Evolutionary conservation across 2,888 invertebrate genomes (phyloP).

Genomic region (Drosophila infuscata): DNA sequence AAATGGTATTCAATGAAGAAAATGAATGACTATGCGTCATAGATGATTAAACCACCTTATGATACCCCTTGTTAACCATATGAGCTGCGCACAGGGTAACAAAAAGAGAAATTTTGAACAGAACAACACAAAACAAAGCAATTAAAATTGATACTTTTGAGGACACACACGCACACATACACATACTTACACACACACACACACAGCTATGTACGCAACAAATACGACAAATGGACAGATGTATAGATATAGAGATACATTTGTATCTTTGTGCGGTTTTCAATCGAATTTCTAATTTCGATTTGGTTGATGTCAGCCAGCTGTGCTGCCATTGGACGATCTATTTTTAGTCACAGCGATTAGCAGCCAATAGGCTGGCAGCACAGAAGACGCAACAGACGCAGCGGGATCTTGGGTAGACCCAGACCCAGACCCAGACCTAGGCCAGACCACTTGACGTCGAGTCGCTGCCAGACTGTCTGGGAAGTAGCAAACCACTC

Average conservation of each 20-base stretch:
- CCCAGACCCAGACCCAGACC: constrained; percentile 5
- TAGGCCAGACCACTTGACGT: constrained; percentile 53
- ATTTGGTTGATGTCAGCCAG: constrained; percentile 62
- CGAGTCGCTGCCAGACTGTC: constrained; percentile 51
- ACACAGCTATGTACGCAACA: background rate
- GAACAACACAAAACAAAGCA: constrained; percentile 43
- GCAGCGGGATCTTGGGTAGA: constrained; percentile 1
- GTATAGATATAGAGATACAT: constrained; percentile 44
- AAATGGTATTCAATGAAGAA: background rate
- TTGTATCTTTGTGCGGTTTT: constrained; percentile 62
- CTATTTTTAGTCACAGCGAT: constrained; percentile 68
- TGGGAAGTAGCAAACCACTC: constrained; percentile 35
- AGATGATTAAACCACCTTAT: background rate
- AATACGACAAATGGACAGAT: constrained; percentile 24
- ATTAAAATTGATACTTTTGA: constrained; percentile 58
- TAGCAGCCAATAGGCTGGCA: constrained; percentile 74
- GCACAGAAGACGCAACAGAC: constrained; percentile 3
- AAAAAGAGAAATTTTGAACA: constrained; percentile 16
- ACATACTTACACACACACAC: background rate
- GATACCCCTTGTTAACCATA: constrained; percentile 1
- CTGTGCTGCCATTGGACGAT: constrained; percentile 69
- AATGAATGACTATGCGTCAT: background rate
- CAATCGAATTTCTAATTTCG: constrained; percentile 57
- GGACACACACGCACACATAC: background rate
- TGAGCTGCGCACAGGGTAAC: constrained; percentile 16